Evolutionary conservation across 2,888 invertebrate genomes (phyloP), one percentile per base, ranked within the genome.

Genomic region (Eumacrocentrus americanus): DNA sequence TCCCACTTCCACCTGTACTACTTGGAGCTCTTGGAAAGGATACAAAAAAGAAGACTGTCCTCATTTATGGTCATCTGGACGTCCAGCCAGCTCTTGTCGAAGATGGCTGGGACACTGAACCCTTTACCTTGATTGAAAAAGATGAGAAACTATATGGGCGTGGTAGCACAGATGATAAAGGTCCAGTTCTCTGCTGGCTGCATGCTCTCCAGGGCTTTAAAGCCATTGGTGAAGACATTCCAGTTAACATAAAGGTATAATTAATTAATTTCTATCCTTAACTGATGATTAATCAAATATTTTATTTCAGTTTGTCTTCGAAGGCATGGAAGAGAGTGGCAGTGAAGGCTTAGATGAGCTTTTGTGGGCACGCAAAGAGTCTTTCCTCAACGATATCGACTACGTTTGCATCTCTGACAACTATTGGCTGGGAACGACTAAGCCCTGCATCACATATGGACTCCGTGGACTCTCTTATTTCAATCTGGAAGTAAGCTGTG

Each of bases 281-380:
- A 29, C 12, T 34, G 40, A 29, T 58, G 40, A 54, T 48, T 25
- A 23, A 52, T 51, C 3, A 22, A 4, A 52, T 58, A 29, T 59
- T 46, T 16, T 25, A 51, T 70, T 78, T 40, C 73, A 89, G 87
- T 98, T 98, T 81, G 87, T 94, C 11, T 92, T 98, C 78, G 98
- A 99, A 84, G 96, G 95, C 57, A 99, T 99, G 98, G 98, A 98
- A 82, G 98, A 99, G 81, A 92, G 91, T 62, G 98, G 98, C 4
- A 98, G 97, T 61, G 92, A 92, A 77, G 98, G 98, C n/a, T 83
- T 99, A 20, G 95, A 97, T 79, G 92, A 91, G 0, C 83, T 97
- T 7, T 84, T 99, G 0, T 82, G 83, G 68, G 79, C 85, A 0
- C 84, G 86, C 67, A 91, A 91, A 75, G 89, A 91, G 68, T 50